These are phyloP conservation scores for Spinus olivaceus DNA, from an alignment of 2,797 vertebrate genomes.

Conservation along the genomic window DNA sequence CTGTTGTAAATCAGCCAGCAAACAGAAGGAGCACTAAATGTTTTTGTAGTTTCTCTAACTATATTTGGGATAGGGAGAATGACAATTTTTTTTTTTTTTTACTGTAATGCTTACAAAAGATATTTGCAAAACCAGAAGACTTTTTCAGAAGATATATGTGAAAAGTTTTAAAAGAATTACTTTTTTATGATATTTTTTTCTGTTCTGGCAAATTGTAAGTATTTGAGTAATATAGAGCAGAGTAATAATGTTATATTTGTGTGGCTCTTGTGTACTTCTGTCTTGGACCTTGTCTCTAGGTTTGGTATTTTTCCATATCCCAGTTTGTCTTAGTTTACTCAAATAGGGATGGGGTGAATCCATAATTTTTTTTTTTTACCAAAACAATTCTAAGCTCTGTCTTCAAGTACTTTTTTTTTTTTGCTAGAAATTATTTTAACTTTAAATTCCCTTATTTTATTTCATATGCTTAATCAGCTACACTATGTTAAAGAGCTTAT, in stretches of 20 bases:
- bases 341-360: not conserved
- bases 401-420: not conserved
- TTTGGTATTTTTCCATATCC: not conserved
- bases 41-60: constrained; percentile 7
- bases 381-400: not conserved
- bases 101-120: not conserved
- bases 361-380: not conserved
- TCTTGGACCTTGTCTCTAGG: not conserved
- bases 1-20: constrained; percentile 16
- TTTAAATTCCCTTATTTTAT: not conserved
- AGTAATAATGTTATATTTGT: not conserved
- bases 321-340: not conserved
- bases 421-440: not conserved
- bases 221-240: no score
- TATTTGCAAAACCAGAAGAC: not conserved
- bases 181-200: not conserved
- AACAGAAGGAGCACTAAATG: constrained; percentile 10
- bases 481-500: not conserved
- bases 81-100: not conserved
- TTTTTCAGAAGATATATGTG: not conserved
- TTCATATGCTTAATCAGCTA: not conserved
- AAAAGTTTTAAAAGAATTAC: not conserved
- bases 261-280: not conserved
- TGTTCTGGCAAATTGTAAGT: not conserved
- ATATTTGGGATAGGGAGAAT: not conserved